A percentile compares a stretch with the other conserved stretches of the same genome.
Conservation (phyloP, 2,113 vertebrate genomes). For the Labeo catla region DNA sequence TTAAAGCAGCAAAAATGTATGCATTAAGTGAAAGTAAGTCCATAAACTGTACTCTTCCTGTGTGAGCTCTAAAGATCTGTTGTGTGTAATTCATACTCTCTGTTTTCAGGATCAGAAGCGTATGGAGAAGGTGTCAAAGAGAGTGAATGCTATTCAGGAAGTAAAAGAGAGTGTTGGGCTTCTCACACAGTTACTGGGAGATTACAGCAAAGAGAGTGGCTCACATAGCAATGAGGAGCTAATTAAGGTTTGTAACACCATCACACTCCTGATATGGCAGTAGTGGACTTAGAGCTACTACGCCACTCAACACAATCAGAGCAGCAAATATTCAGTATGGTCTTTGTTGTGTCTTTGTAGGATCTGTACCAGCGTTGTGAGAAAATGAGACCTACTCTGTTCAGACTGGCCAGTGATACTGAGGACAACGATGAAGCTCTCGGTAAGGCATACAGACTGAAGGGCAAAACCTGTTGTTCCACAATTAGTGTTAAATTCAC, state of each 20-base stretch:
- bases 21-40: too few relatives aligned
- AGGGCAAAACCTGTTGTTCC: neutral
- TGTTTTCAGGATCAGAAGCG: slow-evolving; percentile 88
- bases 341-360: slow-evolving; percentile 68
- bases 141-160: slow-evolving; percentile 94
- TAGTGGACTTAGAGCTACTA: neutral
- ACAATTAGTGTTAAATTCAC: neutral
- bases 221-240: slow-evolving; percentile 88
- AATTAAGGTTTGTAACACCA: slow-evolving; percentile 83
- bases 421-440: slow-evolving; percentile 97
- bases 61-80: neutral
- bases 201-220: slow-evolving; percentile 81
- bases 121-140: slow-evolving; percentile 96
- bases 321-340: neutral
- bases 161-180: slow-evolving; percentile 94
- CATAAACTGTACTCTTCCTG: too few relatives aligned
- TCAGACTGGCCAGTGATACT: slow-evolving; percentile 93
- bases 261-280: neutral
- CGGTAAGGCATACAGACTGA: slow-evolving; percentile 73
- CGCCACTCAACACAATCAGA: neutral
- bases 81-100: neutral
- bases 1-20: too few relatives aligned
- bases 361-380: slow-evolving; percentile 96
- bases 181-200: slow-evolving; percentile 91
- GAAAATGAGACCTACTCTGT: slow-evolving; percentile 95